Percentiles rank a stretch among this genome's conserved stretches.
phyloP scores from a whole-genome alignment of 2,113 vertebrate species.

The Galbula dea region DNA sequence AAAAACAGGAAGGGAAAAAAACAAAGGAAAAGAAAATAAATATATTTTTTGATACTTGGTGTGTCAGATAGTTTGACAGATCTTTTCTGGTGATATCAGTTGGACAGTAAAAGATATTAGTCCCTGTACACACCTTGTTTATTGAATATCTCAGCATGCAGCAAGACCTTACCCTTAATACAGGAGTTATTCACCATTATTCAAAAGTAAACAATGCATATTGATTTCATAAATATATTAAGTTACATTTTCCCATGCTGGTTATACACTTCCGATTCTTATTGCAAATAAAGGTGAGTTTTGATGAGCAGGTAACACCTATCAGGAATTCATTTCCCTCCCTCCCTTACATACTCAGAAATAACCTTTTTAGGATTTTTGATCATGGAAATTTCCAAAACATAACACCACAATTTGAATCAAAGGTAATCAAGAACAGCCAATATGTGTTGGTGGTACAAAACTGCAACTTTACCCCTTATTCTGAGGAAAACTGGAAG shows the following conservation, averaged over 20 bases:
- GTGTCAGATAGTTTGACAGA: background rate
- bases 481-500: background rate
- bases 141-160: background rate
- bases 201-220: background rate
- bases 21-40: background rate
- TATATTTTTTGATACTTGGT: background rate
- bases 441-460: background rate
- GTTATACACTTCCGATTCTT: background rate
- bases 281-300: constrained; percentile 5
- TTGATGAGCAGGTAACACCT: background rate
- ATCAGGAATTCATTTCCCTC: constrained; percentile 5
- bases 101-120: background rate
- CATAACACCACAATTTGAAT: background rate
- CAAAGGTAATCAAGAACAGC: background rate
- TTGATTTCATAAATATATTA: constrained; percentile 42
- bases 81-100: background rate
- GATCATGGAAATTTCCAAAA: background rate
- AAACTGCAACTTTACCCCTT: background rate
- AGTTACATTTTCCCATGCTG: constrained; percentile 1
- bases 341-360: background rate
- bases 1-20: background rate
- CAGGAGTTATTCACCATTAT: background rate
- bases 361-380: background rate
- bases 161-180: background rate
- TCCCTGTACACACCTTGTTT: background rate